Evolutionary conservation across 53 echinoderm and acorn worm genomes (phyloP), one percentile per base, ranked within the genome.

Genomic region (Patiria pectinifera): DNA sequence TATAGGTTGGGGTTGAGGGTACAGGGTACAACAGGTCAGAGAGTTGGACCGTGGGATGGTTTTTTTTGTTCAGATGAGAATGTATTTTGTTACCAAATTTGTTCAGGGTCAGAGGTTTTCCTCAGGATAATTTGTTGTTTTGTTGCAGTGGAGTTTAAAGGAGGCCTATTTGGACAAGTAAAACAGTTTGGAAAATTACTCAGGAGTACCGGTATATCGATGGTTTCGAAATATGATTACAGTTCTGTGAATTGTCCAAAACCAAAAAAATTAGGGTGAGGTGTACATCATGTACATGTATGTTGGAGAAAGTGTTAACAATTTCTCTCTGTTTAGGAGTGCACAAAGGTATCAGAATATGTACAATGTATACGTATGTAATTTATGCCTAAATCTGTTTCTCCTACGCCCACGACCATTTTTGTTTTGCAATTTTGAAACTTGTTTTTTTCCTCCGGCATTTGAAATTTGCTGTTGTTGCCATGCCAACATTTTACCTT

Each of bases 61-160:
- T 43, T 45, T 12, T 10, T 10, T 78, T 12, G 79, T 76, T 76
- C 26, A 45, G 13, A 45, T 45, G 15, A 12, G 11, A 11, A 25
- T 45, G 21, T 78, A 78, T 14, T 45, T 78, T 78, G 79, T 78
- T 78, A 78, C 45, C 79, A 11, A 78, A 10, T 78, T 78, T 78
- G 79, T 78, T 45, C 9, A 14, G 11, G 45, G 18, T 78, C 79
- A 78, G 15, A 18, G 44, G 79, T 11, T 18, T 78, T 45, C 6
- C 15, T 12, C 43, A 6, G 26, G 43, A 35, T 25, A 43, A 12
- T 60, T 77, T 24, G 43, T 35, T 77, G 35, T 35, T 26, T 35
- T 25, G 77, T 10, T 77, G 26, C 43, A 6, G 6, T 11, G 11
- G 12, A 16, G 22, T 78, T 45, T n/a, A 74, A 74, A 74, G 13